Base-by-base conservation (phyloP, 2,113 vertebrate species). In the Mellivora capensis region DNA sequence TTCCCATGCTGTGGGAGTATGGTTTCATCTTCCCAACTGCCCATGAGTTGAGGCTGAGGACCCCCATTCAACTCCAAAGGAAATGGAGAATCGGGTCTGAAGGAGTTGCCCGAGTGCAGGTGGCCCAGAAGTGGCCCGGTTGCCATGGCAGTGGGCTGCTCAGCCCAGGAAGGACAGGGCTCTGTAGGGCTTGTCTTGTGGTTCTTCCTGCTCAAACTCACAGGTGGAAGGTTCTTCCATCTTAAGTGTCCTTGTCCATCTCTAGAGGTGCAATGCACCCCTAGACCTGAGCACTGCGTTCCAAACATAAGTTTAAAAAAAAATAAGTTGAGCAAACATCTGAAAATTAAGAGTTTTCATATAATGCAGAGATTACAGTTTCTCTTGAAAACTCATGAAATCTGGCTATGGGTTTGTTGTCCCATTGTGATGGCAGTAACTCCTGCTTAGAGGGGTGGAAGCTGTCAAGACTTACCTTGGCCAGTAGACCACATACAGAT, bases 391-490 rank as follows among this genome's bases (percentile, higher is more conserved):
- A 57, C 18, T 39, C n/a, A 13, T 52, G 42, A 31, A 72, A 39
- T 31, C 47, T 62, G 69, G n/a, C 4, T 6, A 4, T 0, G 4
- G 31, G 59, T 47, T 6, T n/a, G 52, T 20, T 13, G 49, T 54
- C 31, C 27, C 71, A 4, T 20, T 23, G 37, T 27, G 4, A 27
- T 15, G 29, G 18, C n/a, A 10, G 11, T 14, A 25, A 31, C 0
- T 25, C 1, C 25, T 0, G 15, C 25, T 34, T 10, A 20, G 29
- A 39, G 21, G 61, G 37, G 3, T 15, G 11, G 14, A 5, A 7
- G 23, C 15, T 39, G 31, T 49, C 25, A 13, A 8, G 37, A 49
- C 12, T 12, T 7, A 5, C 4, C 10, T 6, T 21, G 42, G 49
- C 7, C 42, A 8, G 79, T 1, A 15, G 39, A 15, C 18, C 80